phyloP scores from a whole-genome alignment of 2,113 vertebrate species.

The Passer montanus region DNA sequence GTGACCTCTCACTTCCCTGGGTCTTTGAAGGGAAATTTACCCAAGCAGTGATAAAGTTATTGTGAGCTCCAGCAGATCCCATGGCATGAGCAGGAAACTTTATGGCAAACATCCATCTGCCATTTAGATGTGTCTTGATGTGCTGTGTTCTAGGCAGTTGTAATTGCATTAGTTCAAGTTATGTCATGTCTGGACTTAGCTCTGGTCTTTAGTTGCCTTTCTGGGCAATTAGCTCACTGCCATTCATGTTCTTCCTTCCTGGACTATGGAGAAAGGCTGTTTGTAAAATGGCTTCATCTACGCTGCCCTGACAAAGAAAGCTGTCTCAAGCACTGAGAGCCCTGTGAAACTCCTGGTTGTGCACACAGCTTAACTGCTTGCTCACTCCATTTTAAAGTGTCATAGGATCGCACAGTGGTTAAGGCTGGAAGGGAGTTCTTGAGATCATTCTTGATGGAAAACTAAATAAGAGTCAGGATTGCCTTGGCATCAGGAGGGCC shows the following conservation, averaged over 20 bases:
- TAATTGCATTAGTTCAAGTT: background rate
- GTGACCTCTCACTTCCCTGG: background rate
- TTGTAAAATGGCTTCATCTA: background rate
- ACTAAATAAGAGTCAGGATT: background rate
- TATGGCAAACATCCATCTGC: background rate
- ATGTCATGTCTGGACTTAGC: background rate
- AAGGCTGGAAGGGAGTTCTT: background rate
- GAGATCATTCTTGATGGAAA: background rate
- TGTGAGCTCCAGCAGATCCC: background rate
- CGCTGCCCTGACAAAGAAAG: background rate
- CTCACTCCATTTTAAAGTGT: background rate
- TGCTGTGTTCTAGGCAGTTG: background rate
- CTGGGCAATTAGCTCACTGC: background rate
- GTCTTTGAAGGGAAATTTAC: background rate
- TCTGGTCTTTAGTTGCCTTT: background rate
- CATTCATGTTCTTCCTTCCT: background rate
- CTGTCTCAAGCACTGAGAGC: background rate
- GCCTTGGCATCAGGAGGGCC: background rate
- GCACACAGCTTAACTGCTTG: background rate
- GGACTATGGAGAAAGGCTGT: background rate
- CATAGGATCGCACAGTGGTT: background rate
- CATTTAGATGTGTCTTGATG: background rate
- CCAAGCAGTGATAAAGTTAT: background rate
- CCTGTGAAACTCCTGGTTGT: background rate
- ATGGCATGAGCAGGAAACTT: background rate